Conservation (phyloP, 2,797 vertebrate genomes). For the Miichthys miiuy region DNA sequence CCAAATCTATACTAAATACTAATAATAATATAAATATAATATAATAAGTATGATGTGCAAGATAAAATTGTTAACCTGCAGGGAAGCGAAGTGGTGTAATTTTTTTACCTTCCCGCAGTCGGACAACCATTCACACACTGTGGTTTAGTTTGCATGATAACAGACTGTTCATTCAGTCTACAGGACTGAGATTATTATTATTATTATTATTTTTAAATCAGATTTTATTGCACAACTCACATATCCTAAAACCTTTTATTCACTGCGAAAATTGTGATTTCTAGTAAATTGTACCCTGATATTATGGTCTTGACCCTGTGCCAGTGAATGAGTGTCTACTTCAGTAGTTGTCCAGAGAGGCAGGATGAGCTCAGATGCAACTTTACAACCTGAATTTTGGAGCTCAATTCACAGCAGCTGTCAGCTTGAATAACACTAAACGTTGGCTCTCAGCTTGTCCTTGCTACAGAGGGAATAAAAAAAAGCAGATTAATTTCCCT, state of each 20-base stretch:
- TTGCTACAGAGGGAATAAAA: conserved; percentile 1
- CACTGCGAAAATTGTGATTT: background rate
- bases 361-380: conserved; percentile 7
- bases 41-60: too few relatives aligned
- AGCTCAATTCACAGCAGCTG: background rate
- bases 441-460: background rate
- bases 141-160: background rate
- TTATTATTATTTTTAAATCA: too few relatives aligned
- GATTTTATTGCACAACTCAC: background rate
- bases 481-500: background rate
- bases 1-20: background rate
- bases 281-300: background rate
- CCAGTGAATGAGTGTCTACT: background rate
- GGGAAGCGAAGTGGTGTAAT: background rate
- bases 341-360: conserved; percentile 14
- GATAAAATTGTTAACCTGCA: background rate
- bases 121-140: too few relatives aligned
- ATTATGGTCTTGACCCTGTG: background rate
- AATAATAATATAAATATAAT: too few relatives aligned
- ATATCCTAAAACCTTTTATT: background rate
- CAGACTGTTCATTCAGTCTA: background rate
- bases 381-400: background rate
- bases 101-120: too few relatives aligned
- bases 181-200: background rate
- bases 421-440: background rate